Evolutionary conservation across 2,113 vertebrate species (phyloP).

Genomic region (Fregetta grallaria): DNA sequence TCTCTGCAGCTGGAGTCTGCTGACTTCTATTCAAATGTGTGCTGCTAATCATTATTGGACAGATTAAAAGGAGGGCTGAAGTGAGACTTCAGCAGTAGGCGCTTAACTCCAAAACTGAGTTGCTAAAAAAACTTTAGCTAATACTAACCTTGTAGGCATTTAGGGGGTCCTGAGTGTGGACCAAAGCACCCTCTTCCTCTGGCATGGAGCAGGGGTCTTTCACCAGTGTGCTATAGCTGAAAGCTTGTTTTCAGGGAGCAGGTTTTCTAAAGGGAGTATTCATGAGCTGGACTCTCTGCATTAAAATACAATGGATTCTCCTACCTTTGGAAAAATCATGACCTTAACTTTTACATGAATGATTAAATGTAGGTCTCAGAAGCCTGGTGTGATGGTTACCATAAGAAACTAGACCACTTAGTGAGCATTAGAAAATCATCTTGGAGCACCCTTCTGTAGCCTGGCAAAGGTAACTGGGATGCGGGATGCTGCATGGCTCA

Average conservation of each 20-base stretch:
- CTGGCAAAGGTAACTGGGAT: neutral
- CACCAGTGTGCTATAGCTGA: neutral
- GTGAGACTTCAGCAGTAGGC: neutral
- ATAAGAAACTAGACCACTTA: neutral
- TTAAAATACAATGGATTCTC: neutral
- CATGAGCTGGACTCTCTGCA: neutral
- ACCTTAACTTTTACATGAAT: neutral
- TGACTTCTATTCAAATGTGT: neutral
- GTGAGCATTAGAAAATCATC: neutral
- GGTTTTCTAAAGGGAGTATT: neutral
- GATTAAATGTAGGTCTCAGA: neutral
- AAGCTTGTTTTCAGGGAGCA: neutral
- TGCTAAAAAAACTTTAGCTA: neutral
- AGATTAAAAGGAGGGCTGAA: neutral
- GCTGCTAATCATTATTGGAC: neutral
- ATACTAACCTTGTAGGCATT: neutral
- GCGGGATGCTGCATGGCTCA: fast-evolving
- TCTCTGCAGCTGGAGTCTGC: neutral
- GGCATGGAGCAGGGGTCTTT: neutral
- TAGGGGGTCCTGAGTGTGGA: neutral
- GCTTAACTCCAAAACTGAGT: neutral
- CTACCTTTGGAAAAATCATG: neutral
- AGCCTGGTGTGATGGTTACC: neutral
- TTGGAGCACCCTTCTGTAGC: neutral
- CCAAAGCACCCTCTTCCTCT: neutral